Conservation (phyloP, 2,888 invertebrate genomes). For the Proisotoma minuta region DNA sequence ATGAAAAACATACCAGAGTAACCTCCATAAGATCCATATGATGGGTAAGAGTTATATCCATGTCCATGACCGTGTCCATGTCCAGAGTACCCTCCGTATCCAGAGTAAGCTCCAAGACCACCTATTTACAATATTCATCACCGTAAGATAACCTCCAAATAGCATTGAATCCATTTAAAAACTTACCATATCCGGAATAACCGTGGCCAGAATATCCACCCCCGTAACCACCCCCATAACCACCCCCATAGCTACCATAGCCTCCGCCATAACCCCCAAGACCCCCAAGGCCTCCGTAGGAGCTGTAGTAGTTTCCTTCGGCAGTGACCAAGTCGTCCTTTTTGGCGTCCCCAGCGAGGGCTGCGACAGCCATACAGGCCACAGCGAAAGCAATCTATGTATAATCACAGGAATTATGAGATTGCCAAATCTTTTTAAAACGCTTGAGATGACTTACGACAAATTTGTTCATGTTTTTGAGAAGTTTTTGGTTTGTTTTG, state of each 20-base stretch:
- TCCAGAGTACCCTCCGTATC: neutral
- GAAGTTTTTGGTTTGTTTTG: neutral
- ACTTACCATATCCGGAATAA: constrained; percentile 9
- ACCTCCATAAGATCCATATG: too few species aligned
- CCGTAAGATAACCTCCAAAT: neutral
- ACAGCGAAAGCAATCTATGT: constrained; percentile 9
- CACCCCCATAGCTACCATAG: constrained; percentile 23
- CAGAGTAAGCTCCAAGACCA: constrained; percentile 1
- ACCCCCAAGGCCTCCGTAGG: too few species aligned
- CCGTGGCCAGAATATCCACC: constrained; percentile 22
- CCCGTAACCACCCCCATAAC: constrained; percentile 20
- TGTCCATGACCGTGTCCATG: constrained; percentile 1
- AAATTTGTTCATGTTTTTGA: constrained; percentile 14
- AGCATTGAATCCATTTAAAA: neutral
- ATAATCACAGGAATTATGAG: neutral
- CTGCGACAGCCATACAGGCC: constrained; percentile 14
- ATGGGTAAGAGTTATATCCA: too few species aligned
- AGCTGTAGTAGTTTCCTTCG: constrained; percentile 33
- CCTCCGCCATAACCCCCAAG: constrained; percentile 24
- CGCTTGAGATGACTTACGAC: constrained; percentile 23
- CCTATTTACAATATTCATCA: too few species aligned
- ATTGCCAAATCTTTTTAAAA: too few species aligned
- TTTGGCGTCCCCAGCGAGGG: constrained; percentile 20
- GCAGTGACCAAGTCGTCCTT: constrained; percentile 28
- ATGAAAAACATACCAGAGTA: too few species aligned